Base-by-base conservation (phyloP, 1,140 invertebrate genomes). In the Caenorhabditis tropicalis region DNA sequence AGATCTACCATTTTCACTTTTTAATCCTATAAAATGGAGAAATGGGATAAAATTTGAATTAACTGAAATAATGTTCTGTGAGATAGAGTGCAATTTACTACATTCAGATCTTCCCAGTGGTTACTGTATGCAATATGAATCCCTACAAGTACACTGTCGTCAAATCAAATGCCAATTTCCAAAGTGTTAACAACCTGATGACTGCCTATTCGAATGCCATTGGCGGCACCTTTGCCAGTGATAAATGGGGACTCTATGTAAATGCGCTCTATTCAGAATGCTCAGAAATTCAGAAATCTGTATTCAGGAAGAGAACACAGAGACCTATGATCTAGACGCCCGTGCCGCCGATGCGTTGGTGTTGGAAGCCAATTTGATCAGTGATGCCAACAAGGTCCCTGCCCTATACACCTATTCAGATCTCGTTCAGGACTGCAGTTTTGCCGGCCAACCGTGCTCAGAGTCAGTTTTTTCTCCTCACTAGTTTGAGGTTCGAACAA, bases 81-180 rank as follows among this genome's bases (percentile, higher is more conserved):
- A n/a, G n/a, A n/a, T n/a, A n/a, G n/a, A n/a, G n/a, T n/a, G n/a
- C n/a, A n/a, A n/a, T n/a, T n/a, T n/a, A n/a, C n/a, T n/a, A n/a
- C n/a, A n/a, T n/a, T n/a, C n/a, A n/a, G 83, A 31, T 36, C 10
- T 85, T 81, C 21, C 83, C 83, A 21, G 51, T 60, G 6, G 80
- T 85, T 12, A 85, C 83, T n/a, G 43, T 85, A 4, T 85, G 83
- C 83, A 85, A 81, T 27, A 51, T 53, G 36, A 85, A 85, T 39
- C 83, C 83, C 3, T 82, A 65, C 79, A 85, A 85, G 60, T 58
- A 49, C 12, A 24, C 49, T 6, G 83, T 85, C 4, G 53, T 85
- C 19, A 60, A 46, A 36, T 33, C 49, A 0, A 82, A 81, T 53
- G 10, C 51, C n/a, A 56, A 19, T 5, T 85, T 85, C 24, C 27